Base-by-base conservation (phyloP, 2,888 invertebrate species). In the Boloria selene region DNA sequence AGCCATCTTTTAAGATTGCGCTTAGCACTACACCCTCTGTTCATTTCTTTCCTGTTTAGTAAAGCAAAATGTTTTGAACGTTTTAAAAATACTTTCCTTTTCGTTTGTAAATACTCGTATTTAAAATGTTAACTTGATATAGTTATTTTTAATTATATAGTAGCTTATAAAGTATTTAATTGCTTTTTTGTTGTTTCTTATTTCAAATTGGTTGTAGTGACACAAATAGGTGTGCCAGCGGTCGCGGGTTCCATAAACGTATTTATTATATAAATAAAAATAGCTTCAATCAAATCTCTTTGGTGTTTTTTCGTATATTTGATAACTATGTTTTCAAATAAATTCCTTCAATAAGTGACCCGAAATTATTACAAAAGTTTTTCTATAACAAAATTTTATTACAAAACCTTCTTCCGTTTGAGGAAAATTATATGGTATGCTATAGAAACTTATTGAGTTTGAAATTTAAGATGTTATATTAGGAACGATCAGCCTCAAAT, bases 341-440 rank as follows among this genome's bases (percentile, higher is more conserved):
- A 17, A 49, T 52, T 49, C 22, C 38, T 52, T 53, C 63, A 61
- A 63, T 61, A 58, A 63, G 51, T 45, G 16, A 45, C 56, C 26
- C 44, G n/a, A 56, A 26, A 26, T 56, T 56, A 45, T 45, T 56
- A 26, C 56, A 45, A 56, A 26, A 56, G 45, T 56, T 45, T 22
- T 45, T 56, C 45, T 56, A 45, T 45, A 56, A 26, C 2, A n/a
- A 16, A 45, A 56, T 22, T 13, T 56, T 56, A 45, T 56, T 56
- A 45, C 18, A 45, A 55, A 55, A 56, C 45, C 56, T 45, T 45
- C 1, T 56, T 22, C 22, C 22, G 2, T 45, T 18, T 45, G 6
- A 56, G 56, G 26, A 26, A 45, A 56, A 45, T 26, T 45, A 56
- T 45, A 56, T 45, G 45, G 22, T 44, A 56, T 22, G 45, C 13